Conservation (phyloP, 2,888 invertebrate species). For the Tupiocoris notatus region DNA sequence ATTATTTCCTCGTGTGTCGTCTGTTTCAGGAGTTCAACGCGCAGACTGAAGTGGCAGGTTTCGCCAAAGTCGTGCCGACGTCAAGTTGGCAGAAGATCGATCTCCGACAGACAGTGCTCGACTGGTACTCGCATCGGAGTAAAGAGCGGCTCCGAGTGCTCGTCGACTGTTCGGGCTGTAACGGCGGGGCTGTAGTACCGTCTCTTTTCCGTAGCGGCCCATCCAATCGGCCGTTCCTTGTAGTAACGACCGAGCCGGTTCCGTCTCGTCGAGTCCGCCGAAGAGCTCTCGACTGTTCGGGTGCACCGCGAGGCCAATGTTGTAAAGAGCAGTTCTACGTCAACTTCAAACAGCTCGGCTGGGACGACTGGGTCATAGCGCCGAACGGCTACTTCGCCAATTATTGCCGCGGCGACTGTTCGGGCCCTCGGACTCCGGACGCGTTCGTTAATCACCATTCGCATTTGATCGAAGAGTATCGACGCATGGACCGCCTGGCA, state of each 20-base stretch:
- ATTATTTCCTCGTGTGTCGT: not conserved
- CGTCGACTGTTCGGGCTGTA: conserved; percentile 80
- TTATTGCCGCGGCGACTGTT: conserved; percentile 88
- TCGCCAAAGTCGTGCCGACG: conserved; percentile 53
- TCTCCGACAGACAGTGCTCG: conserved; percentile 72
- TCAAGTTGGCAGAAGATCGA: conserved; percentile 85
- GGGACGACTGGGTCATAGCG: conserved; percentile 94
- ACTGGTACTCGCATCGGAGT: conserved; percentile 63
- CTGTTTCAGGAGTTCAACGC: conserved; percentile 60
- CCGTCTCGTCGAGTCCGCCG: conserved; percentile 70
- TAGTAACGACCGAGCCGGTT: conserved; percentile 72
- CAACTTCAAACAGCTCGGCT: conserved; percentile 84
- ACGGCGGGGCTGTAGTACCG: conserved; percentile 67
- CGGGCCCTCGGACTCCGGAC: conserved; percentile 72
- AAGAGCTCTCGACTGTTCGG: conserved; percentile 80
- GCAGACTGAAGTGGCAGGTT: conserved; percentile 59
- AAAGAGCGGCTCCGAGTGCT: conserved; percentile 70
- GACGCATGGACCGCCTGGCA: conserved; percentile 69
- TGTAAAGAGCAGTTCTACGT: conserved; percentile 89
- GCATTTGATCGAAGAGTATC: conserved; percentile 81
- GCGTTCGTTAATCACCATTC: conserved; percentile 85
- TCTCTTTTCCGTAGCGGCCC: conserved; percentile 54
- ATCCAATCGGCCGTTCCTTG: conserved; percentile 74
- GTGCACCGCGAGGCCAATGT: conserved; percentile 70
- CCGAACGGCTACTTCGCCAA: conserved; percentile 90